phyloP scores from a whole-genome alignment of 2,113 vertebrate species.

The Tragulus kanchil region DNA sequence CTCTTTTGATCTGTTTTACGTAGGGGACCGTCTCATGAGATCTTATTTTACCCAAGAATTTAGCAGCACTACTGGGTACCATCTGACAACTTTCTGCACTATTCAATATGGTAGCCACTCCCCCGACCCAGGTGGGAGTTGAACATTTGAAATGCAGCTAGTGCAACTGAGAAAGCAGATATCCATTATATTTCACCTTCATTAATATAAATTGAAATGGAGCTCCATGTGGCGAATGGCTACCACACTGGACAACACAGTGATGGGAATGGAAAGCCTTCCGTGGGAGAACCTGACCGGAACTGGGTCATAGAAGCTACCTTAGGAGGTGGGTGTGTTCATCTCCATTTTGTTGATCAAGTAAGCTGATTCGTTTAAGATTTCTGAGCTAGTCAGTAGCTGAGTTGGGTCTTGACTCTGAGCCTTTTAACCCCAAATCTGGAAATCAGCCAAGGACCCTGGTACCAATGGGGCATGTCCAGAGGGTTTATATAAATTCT shows the following conservation, averaged over 20 bases:
- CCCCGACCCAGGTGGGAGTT: neutral
- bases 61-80: neutral
- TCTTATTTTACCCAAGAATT: neutral
- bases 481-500: neutral
- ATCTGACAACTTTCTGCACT: neutral
- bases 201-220: neutral
- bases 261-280: neutral
- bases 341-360: neutral
- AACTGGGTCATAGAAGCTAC: neutral
- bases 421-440: neutral
- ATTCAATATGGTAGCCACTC: neutral
- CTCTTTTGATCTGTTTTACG: neutral
- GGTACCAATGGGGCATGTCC: neutral
- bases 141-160: neutral
- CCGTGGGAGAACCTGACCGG: neutral
- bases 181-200: neutral
- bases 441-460: neutral
- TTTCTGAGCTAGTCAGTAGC: neutral
- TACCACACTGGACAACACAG: rapidly evolving
- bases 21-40: neutral
- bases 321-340: neutral
- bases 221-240: neutral
- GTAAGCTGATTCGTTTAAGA: neutral
- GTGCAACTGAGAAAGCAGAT: neutral
- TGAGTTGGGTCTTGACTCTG: neutral